Conservation (phyloP, 2,113 vertebrate genomes). For the Aramus guarauna region DNA sequence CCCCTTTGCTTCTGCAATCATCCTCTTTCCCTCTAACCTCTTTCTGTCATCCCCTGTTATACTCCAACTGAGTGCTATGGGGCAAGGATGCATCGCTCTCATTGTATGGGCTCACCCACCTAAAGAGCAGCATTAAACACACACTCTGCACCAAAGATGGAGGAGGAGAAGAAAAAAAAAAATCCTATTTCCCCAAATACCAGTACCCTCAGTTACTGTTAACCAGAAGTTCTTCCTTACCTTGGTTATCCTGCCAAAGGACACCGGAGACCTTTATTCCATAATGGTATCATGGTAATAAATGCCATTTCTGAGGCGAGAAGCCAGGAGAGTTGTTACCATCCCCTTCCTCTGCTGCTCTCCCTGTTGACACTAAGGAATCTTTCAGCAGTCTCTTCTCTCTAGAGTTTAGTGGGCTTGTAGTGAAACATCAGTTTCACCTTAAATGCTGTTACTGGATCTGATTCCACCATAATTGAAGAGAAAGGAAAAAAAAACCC, state of each 20-base stretch:
- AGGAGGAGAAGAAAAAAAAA: too few species aligned
- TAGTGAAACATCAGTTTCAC: neutral
- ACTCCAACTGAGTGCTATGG: neutral
- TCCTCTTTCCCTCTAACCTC: slow-evolving; percentile 5
- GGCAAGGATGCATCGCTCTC: neutral
- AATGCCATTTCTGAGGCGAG: neutral
- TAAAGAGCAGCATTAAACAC: neutral
- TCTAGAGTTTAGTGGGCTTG: neutral
- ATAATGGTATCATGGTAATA: neutral
- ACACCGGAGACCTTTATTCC: neutral
- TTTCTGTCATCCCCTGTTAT: slow-evolving; percentile 40
- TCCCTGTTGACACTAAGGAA: neutral
- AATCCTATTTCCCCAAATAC: accelerated
- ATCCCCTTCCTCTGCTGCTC: neutral
- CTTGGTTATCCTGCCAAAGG: neutral
- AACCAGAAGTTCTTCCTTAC: neutral
- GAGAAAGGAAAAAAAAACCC: neutral
- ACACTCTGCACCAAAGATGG: neutral
- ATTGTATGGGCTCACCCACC: neutral
- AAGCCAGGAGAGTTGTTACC: neutral
- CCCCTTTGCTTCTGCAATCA: neutral
- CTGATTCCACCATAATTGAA: neutral
- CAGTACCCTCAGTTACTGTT: too few species aligned
- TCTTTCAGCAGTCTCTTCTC: neutral
- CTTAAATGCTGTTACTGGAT: neutral